Conservation (phyloP, 1,140 invertebrate genomes). For the Temnothorax longispinosus region DNA sequence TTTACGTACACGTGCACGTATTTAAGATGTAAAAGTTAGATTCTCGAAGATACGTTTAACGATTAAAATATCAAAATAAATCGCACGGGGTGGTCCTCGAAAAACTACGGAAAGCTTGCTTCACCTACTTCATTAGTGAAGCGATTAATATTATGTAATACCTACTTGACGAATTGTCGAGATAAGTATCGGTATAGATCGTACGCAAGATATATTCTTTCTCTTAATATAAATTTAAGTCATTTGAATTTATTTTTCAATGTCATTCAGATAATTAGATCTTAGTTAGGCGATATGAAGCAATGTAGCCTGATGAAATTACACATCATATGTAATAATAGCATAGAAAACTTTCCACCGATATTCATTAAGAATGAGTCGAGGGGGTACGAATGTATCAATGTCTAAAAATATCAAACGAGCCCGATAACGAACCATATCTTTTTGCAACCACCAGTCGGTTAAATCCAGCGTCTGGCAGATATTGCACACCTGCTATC, state of each 20-base stretch:
- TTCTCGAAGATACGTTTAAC: neutral
- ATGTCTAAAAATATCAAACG: conserved; percentile 18
- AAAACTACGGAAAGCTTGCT: neutral
- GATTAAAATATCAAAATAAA: neutral
- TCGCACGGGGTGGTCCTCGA: neutral
- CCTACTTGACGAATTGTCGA: neutral
- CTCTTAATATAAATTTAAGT: neutral
- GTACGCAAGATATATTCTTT: neutral
- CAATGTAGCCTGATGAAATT: neutral
- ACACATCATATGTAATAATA: neutral
- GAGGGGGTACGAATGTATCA: neutral
- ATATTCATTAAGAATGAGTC: neutral
- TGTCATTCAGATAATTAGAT: neutral
- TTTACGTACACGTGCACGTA: neutral
- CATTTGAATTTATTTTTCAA: neutral
- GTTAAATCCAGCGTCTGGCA: neutral
- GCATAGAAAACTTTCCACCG: neutral
- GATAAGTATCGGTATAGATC: neutral
- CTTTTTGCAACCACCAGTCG: neutral
- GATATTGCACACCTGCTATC: neutral
- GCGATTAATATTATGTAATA: neutral
- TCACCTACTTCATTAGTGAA: neutral
- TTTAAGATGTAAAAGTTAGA: neutral
- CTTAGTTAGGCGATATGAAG: neutral
- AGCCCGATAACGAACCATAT: neutral